Percentiles rank a stretch among this genome's conserved stretches.
These are phyloP conservation scores for Drosophila sulfurigaster DNA, from an alignment of 1,140 invertebrate genomes.

Conservation along the genomic window DNA sequence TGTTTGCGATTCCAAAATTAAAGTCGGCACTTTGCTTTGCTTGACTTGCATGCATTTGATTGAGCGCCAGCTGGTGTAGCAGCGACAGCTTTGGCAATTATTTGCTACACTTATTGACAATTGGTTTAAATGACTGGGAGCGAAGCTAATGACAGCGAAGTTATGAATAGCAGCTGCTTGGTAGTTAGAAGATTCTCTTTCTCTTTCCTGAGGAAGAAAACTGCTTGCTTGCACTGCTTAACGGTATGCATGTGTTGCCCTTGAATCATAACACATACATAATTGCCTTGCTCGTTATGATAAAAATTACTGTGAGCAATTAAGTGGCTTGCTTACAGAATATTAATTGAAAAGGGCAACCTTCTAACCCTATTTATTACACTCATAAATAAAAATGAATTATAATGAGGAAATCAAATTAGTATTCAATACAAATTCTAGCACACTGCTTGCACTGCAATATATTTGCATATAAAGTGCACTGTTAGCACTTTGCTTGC, in stretches of 20 bases:
- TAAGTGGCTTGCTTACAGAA: neutral
- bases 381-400: neutral
- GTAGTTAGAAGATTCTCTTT: neutral
- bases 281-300: neutral
- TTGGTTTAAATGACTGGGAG: constrained; percentile 1
- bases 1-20: constrained; percentile 22
- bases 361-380: neutral
- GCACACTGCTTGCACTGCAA: neutral
- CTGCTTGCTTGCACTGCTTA: no score
- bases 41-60: constrained; percentile 28
- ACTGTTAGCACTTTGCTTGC: neutral
- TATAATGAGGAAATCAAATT: neutral
- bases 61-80: constrained; percentile 16
- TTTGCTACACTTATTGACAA: constrained; percentile 21
- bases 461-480: neutral
- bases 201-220: no score
- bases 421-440: neutral
- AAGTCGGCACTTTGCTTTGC: constrained; percentile 19
- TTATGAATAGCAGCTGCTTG: neutral
- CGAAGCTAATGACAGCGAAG: neutral
- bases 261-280: neutral
- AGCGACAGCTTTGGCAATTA: constrained; percentile 9
- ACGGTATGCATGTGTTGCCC: neutral
- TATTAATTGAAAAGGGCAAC: no score
- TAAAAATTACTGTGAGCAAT: neutral